A percentile compares a stretch with the other conserved stretches of the same genome.
phyloP scores from a whole-genome alignment of 2,888 invertebrate species.

The Melanophora roralis region DNA sequence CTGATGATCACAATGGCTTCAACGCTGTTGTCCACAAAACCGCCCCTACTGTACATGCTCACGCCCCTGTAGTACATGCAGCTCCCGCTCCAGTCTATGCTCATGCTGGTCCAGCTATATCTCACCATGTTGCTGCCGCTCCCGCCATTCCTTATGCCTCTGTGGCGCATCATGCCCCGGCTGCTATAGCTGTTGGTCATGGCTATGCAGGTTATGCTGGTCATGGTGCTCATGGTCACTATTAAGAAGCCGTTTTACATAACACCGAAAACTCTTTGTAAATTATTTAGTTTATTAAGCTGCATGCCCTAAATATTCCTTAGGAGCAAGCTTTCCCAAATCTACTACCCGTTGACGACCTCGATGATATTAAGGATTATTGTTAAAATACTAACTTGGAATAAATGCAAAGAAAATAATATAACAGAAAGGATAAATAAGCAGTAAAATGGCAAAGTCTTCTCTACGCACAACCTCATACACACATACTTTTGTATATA shows the following conservation, averaged over 20 bases:
- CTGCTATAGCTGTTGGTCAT: slow-evolving; percentile 65
- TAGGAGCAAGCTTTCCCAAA: background rate
- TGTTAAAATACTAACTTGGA: slow-evolving; percentile 30
- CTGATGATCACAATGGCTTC: slow-evolving; percentile 77
- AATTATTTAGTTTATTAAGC: slow-evolving; percentile 62
- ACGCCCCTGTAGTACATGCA: slow-evolving; percentile 66
- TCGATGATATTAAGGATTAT: slow-evolving; percentile 47
- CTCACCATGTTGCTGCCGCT: slow-evolving; percentile 72
- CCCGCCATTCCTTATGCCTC: slow-evolving; percentile 72
- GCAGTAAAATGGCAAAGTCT: slow-evolving; percentile 55
- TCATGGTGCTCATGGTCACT: slow-evolving; percentile 59
- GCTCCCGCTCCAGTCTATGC: slow-evolving; percentile 63
- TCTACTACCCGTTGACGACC: slow-evolving; percentile 55
- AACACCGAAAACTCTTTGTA: slow-evolving; percentile 41
- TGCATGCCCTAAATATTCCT: slow-evolving; percentile 1
- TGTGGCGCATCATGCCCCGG: slow-evolving; percentile 72
- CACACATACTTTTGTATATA: slow-evolving; percentile 46
- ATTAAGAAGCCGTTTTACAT: slow-evolving; percentile 44
- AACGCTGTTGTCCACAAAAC: slow-evolving; percentile 77
- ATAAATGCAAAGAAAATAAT: slow-evolving; percentile 41
- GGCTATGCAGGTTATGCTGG: slow-evolving; percentile 69
- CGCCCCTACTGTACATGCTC: slow-evolving; percentile 74
- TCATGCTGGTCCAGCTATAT: slow-evolving; percentile 67
- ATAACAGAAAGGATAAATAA: slow-evolving; percentile 36
- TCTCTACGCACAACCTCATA: slow-evolving; percentile 49